Evolutionary conservation across 2,113 vertebrate species (phyloP).

Genomic region (Thryonomys swinderianus): DNA sequence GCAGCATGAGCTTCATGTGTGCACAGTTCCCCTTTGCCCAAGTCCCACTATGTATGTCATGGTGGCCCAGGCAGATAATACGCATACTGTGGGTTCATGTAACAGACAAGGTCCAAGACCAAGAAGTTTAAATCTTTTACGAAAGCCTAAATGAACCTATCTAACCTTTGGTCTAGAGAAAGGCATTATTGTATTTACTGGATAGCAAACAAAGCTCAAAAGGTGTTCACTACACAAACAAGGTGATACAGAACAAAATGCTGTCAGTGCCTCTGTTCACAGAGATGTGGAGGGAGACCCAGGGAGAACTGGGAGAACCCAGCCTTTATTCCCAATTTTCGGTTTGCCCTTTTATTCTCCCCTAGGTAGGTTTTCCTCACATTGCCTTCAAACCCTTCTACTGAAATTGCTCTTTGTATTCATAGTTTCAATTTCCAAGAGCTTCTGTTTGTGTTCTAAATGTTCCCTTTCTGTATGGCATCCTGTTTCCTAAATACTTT

Average conservation of each 20-base stretch:
- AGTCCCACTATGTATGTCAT: background rate
- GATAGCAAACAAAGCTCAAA: background rate
- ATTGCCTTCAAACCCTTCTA: background rate
- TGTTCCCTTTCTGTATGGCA: background rate
- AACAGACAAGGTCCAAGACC: background rate
- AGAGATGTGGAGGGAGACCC: background rate
- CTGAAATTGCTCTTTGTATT: background rate
- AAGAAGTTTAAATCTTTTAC: background rate
- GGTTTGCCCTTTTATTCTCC: background rate
- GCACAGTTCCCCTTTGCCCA: background rate
- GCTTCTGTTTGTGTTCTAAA: background rate
- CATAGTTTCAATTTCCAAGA: constrained; percentile 43
- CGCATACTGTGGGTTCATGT: background rate
- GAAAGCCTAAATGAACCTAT: constrained; percentile 4
- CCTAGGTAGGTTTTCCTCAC: background rate
- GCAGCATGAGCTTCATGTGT: background rate
- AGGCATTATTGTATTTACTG: background rate
- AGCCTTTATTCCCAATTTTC: background rate
- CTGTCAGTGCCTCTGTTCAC: background rate
- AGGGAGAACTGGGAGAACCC: background rate
- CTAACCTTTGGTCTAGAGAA: background rate
- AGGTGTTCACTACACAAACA: background rate
- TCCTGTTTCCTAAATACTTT: background rate
- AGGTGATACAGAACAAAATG: background rate
- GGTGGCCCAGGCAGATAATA: background rate